Percentiles rank a stretch among this genome's conserved stretches.
phyloP scores from a whole-genome alignment of 2,797 vertebrate genomes.

The Synanceia verrucosa region DNA sequence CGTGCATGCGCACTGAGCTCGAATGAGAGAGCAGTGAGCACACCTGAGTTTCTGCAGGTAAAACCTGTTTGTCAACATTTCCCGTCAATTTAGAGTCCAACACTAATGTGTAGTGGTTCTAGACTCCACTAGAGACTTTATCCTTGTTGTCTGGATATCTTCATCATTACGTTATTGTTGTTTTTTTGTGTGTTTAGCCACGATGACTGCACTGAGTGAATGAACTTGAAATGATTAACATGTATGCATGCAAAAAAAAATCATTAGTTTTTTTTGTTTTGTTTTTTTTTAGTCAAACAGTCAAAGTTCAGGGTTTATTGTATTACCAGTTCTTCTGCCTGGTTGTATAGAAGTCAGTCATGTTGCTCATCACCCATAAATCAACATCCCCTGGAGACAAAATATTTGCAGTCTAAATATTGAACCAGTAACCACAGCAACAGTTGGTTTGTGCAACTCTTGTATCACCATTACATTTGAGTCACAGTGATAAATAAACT shows the following conservation, averaged over 20 bases:
- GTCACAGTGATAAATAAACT: no score
- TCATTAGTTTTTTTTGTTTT: no score
- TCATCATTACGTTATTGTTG: no score
- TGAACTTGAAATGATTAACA: no score
- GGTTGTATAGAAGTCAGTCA: background rate
- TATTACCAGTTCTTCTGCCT: background rate
- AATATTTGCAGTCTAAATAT: background rate
- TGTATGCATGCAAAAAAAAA: no score
- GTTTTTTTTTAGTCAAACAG: no score
- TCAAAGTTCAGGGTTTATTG: background rate
- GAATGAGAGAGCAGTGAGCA: no score
- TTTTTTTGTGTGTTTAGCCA: no score
- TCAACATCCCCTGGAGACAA: background rate
- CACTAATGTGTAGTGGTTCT: no score
- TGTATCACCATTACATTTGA: background rate
- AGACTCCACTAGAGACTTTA: background rate
- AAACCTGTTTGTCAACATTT: conserved; percentile 6
- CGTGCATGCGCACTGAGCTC: background rate
- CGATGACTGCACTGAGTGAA: no score
- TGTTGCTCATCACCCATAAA: background rate
- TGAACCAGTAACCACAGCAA: background rate
- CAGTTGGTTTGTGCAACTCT: background rate
- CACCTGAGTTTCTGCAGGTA: no score
- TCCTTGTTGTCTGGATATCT: no score
- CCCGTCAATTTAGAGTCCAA: background rate